Base-by-base conservation (phyloP, 2,113 vertebrate genomes). In the Pituophis catenifer region DNA sequence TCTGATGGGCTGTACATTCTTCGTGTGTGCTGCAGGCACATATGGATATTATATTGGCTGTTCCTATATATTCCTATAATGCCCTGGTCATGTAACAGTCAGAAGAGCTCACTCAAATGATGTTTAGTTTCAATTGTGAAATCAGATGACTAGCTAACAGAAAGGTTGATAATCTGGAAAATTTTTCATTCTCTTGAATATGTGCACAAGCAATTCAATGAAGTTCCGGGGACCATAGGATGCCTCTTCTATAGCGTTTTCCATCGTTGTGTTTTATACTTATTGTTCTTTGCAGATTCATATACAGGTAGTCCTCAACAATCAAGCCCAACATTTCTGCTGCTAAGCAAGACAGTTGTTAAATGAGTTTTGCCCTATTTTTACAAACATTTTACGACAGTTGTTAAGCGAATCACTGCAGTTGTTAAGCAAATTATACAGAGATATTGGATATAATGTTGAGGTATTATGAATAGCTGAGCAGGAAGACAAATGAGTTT, bases 201-300 rank as follows among this genome's bases (percentile, higher is more conserved):
- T 29, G 29, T n/a, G 29, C 10, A 48, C 29, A 48, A 24, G 21
- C 24, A 90, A 44, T 90, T 90, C 29, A 54, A 2, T 58, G 38
- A 44, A 26, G 26, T 26, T 29, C 29, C 11, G 52, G 21, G 8
- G 38, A 8, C 7, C 15, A 10, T 24, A 33, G 70, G 11, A 62
- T 90, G 6, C 24, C 57, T 90, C 15, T 26, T 29, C 24, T 91
- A 29, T n/a, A 19, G 38, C 26, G 0, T 55, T 17, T 11, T 59
- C 81, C 52, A 6, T 50, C 55, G 24, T 57, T 87, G 24, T 59
- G 38, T 29, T 86, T 86, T 91, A 15, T 38, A 57, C 29, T 44
- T 54, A 85, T 21, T 90, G 21, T 88, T 88, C 89, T 2, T 23
- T 93, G 44, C 90, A 92, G 96, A 93, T 50, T 93, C 19, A 1